Base-by-base conservation (phyloP, 2,113 vertebrate genomes). In the Dipodomys spectabilis region DNA sequence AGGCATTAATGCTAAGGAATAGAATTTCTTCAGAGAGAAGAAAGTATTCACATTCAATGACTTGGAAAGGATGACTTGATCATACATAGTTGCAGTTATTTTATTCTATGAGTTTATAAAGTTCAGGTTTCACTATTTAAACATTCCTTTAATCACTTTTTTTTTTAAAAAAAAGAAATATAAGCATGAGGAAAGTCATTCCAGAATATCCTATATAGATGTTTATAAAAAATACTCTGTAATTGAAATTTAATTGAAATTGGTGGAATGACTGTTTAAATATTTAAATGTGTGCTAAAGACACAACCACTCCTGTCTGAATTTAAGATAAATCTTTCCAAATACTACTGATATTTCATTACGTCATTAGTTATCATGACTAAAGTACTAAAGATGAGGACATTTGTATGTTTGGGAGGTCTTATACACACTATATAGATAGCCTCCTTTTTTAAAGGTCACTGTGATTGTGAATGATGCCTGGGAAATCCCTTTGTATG, bases 51-150 rank as follows among this genome's bases (percentile, higher is more conserved):
- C 62, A 2, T 81, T 81, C 60, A 88, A 78, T 53, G 80, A 93
- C 57, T 88, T 86, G 32, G n/a, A 44, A 62, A 19, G 32, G 83
- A 86, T 81, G 92, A 90, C 30, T 87, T 90, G 32, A 92, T 91
- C 2, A 15, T 39, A 64, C 7, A 72, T 19, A 71, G 5, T 80
- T 79, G 85, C 80, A 82, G 67, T 88, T 25, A 45, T 65, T 89
- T 82, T 32, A 71, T 71, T 12, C 88, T 44, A 62, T n/a, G 44
- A 74, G 28, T 20, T 87, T 23, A 62, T 71, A 45, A 82, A 80
- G 15, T 1, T 82, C 39, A 22, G 71, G 62, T 30, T 88, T 79
- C 25, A 39, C 88, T 71, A 75, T 84, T 75, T 79, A 13, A 88
- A 91, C 5, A 82, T 16, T 60, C 6, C 23, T 72, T 77, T 78